A percentile compares a stretch with the other conserved stretches of the same genome.
Evolutionary conservation across 1,140 invertebrate species (phyloP).

Genomic region (Lepidotrigona ventralis): DNA sequence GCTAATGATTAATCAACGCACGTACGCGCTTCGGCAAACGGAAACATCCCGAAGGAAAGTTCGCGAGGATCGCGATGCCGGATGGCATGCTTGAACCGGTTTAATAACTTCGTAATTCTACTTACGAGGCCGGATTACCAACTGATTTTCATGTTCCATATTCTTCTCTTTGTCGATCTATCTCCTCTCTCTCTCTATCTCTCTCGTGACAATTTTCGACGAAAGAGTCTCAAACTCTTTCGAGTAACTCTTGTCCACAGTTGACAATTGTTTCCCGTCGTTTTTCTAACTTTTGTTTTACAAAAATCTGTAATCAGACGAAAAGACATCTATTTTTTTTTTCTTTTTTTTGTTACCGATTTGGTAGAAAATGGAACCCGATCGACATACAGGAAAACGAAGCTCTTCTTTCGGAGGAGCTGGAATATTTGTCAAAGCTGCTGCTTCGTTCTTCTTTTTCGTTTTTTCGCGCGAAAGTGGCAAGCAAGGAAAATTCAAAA

Average conservation of each 20-base stretch:
- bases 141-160: constrained; percentile 30
- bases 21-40: constrained; percentile 7
- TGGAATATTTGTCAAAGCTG: constrained; percentile 1
- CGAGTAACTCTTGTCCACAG: too few relatives aligned
- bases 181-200: background rate
- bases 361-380: background rate
- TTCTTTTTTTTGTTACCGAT: too few relatives aligned
- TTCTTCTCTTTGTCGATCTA: background rate
- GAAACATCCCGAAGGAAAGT: constrained; percentile 28
- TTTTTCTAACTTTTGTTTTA: too few relatives aligned
- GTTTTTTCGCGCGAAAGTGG: background rate
- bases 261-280: too few relatives aligned
- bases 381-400: constrained; percentile 3
- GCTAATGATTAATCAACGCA: constrained; percentile 52
- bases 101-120: constrained; percentile 69
- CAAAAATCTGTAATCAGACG: too few relatives aligned
- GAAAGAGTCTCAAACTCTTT: background rate
- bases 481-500: background rate
- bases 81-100: constrained; percentile 37
- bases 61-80: constrained; percentile 22
- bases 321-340: too few relatives aligned
- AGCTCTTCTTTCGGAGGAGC: background rate
- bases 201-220: background rate
- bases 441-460: background rate
- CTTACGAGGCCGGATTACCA: constrained; percentile 61